A percentile compares a stretch with the other conserved stretches of the same genome.
Evolutionary conservation across 2,113 vertebrate species (phyloP).

Genomic region (Asarcornis scutulata): DNA sequence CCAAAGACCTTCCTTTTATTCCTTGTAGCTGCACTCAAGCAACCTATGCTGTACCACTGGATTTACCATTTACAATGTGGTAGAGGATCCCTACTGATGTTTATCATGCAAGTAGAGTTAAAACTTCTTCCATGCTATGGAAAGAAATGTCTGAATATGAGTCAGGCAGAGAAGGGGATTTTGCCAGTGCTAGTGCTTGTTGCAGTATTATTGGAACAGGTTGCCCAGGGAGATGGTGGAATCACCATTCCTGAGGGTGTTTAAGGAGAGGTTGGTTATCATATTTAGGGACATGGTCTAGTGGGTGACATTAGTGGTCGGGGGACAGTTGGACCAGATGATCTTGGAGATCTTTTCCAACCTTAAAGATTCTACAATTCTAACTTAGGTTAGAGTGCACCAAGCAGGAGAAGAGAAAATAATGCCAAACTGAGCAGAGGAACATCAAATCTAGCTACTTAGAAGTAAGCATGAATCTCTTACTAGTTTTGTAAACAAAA

Average conservation of each 20-base stretch:
- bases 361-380: background rate
- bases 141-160: background rate
- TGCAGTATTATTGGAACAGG: background rate
- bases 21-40: background rate
- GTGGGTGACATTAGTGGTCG: too few species aligned
- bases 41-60: background rate
- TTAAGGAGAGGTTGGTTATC: too few species aligned
- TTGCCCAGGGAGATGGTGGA: too few species aligned
- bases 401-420: background rate
- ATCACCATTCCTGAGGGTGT: too few species aligned
- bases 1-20: background rate
- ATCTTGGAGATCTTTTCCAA: too few species aligned
- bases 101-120: background rate
- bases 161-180: background rate
- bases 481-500: background rate
- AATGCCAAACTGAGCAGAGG: background rate
- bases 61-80: background rate
- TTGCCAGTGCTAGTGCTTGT: background rate
- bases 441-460: background rate
- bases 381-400: background rate
- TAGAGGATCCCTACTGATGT: background rate
- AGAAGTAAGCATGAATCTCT: background rate
- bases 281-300: too few species aligned
- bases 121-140: background rate
- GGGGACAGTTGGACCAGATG: too few species aligned